Conservation (phyloP, 2,797 vertebrate species). For the Tragopan temminckii region DNA sequence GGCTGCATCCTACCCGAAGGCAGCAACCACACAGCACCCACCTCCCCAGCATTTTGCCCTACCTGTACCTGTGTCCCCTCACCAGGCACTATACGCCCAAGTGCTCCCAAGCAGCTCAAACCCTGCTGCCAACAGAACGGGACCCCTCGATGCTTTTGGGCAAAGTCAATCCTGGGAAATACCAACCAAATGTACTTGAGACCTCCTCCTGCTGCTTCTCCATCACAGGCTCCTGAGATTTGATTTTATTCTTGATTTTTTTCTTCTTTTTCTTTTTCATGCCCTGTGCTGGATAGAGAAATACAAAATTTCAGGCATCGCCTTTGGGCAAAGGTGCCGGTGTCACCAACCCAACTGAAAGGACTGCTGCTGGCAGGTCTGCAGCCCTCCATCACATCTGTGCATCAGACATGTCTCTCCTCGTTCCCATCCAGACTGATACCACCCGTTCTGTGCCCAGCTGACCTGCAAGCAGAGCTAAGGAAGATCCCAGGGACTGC, state of each 20-base stretch:
- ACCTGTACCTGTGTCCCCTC: fast-evolving
- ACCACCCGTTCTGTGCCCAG: fast-evolving
- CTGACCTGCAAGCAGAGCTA: background rate
- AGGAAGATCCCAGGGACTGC: fast-evolving
- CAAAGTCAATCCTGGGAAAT: background rate
- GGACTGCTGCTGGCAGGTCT: background rate
- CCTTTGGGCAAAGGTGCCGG: background rate
- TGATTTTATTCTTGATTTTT: slow-evolving; percentile 68
- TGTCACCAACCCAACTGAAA: background rate
- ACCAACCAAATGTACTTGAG: slow-evolving; percentile 64
- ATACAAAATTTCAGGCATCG: background rate
- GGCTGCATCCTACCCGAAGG: background rate
- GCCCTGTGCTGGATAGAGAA: slow-evolving; percentile 16
- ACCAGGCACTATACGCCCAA: fast-evolving
- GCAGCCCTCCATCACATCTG: fast-evolving
- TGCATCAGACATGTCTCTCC: background rate
- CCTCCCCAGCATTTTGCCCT: background rate
- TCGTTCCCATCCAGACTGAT: fast-evolving
- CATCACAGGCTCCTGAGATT: background rate
- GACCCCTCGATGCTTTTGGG: fast-evolving
- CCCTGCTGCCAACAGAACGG: fast-evolving
- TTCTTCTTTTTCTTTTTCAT: slow-evolving; percentile 80
- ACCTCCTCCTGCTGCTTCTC: slow-evolving; percentile 33
- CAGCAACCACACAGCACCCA: background rate
- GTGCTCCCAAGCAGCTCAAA: fast-evolving